Conservation (phyloP, 1,140 invertebrate genomes). For the Panagrolaimus sp. region DNA sequence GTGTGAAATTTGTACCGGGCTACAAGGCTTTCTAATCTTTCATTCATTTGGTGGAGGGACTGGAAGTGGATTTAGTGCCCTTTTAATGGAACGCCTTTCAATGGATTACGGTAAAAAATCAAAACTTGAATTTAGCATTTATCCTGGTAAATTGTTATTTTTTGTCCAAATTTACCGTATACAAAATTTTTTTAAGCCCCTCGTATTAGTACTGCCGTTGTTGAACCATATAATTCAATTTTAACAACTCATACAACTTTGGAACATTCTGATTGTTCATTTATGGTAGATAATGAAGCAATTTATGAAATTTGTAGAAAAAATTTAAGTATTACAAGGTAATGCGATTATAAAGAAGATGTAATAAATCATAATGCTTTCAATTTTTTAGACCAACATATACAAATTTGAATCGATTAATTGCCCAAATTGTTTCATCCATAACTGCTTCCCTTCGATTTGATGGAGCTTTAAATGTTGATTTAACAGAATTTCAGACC, state of each 20-base stretch:
- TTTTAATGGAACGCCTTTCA: constrained; percentile 69
- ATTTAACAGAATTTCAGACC: constrained; percentile 68
- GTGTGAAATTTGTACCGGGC: constrained; percentile 69
- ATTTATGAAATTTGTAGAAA: constrained; percentile 69
- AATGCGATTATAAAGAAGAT: too few relatives aligned
- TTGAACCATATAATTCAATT: constrained; percentile 67
- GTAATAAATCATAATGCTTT: background rate
- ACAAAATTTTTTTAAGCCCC: background rate
- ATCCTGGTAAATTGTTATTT: constrained; percentile 62
- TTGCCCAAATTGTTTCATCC: constrained; percentile 61
- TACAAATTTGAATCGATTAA: constrained; percentile 67
- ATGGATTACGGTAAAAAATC: constrained; percentile 69
- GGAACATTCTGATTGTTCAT: constrained; percentile 72
- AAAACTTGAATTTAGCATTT: constrained; percentile 71
- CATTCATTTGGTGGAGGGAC: constrained; percentile 81
- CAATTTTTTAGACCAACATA: constrained; percentile 65
- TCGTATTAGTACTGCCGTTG: constrained; percentile 57
- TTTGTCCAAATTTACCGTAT: constrained; percentile 39
- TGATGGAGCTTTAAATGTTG: constrained; percentile 69
- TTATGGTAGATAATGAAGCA: constrained; percentile 80
- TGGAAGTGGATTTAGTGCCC: constrained; percentile 69
- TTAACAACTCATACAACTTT: constrained; percentile 72
- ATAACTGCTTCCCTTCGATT: constrained; percentile 69
- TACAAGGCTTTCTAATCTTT: constrained; percentile 80
- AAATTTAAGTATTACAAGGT: constrained; percentile 61